phyloP scores from a whole-genome alignment of 2,797 vertebrate genomes.

The Tolypeutes matacus region DNA sequence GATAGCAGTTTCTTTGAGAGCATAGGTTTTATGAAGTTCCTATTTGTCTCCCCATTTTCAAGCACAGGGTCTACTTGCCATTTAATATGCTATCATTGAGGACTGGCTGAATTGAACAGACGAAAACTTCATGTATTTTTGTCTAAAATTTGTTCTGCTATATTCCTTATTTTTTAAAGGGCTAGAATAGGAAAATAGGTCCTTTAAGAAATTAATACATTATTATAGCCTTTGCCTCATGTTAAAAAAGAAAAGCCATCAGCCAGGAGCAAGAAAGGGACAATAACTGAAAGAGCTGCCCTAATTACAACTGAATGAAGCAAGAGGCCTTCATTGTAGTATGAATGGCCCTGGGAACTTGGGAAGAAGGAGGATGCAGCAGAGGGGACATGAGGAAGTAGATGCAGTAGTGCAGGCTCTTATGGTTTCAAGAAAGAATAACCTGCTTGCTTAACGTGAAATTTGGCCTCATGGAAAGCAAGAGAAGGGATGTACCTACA shows the following conservation, averaged over 20 bases:
- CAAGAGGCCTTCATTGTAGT: too few species aligned
- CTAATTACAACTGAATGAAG: not conserved
- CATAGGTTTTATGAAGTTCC: not conserved
- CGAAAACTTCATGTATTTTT: conserved; percentile 12
- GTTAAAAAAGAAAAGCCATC: not conserved
- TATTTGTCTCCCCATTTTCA: conserved; percentile 2
- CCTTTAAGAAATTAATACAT: not conserved
- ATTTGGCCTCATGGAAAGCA: not conserved
- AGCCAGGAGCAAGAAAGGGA: not conserved
- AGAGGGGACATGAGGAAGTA: not conserved
- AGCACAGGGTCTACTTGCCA: not conserved
- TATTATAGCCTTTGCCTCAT: not conserved
- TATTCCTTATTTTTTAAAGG: not conserved
- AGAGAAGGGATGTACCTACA: not conserved
- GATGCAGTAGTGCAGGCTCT: not conserved
- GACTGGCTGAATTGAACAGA: not conserved
- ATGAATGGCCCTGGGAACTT: not conserved
- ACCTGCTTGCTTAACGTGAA: not conserved
- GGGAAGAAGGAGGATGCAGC: not conserved
- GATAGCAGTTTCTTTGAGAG: not conserved
- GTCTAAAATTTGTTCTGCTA: not conserved
- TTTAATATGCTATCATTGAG: not conserved
- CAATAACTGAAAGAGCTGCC: not conserved
- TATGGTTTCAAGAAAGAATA: not conserved
- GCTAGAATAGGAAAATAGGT: not conserved